Base-by-base conservation (phyloP, 2,888 invertebrate genomes). In the Eilema depressum region DNA sequence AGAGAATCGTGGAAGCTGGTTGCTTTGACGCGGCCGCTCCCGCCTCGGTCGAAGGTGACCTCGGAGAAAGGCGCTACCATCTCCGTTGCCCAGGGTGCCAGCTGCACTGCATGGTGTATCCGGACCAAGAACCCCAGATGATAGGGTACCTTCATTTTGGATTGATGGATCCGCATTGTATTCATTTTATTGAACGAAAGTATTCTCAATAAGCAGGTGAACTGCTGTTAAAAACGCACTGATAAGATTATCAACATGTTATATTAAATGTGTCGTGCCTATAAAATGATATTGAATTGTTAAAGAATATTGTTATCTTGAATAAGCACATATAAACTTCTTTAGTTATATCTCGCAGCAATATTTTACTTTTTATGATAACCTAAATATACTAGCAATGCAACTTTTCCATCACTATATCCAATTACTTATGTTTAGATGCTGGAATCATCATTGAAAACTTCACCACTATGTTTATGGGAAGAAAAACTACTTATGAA, bases 401-500 rank as follows among this genome's bases (percentile, higher is more conserved):
- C 53, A n/a, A 53, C n/a, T n/a, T 47, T 47, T 20, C 7, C 4
- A 5, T 26, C 59, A 59, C 14, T 59, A 59, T 59, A n/a, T n/a
- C n/a, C n/a, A n/a, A n/a, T n/a, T n/a, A n/a, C n/a, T n/a, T 59
- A 59, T 62, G 63, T 71, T 60, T 59, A 95, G 95, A 88, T 95
- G 63, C 77, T 95, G 66, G 88, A 95, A 73, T 73, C 83, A 61
- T 93, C 92, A 28, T 37, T 26, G 26, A 60, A 41, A 41, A 37
- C 28, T 3, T n/a, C 26, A 26, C 59, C 66, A 26, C 26, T 37
- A 75, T 83, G 83, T 75, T 75, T 93, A 33, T 95, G 95, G 95
- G 88, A 90, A 82, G 91, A 94, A 76, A 92, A 92, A 69, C 73
- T 95, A 3, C 71, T 88, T 57, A 75, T 93, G 1, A 84, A 79